Evolutionary conservation across 1,140 invertebrate species (phyloP).

Genomic region (Limonius californicus): DNA sequence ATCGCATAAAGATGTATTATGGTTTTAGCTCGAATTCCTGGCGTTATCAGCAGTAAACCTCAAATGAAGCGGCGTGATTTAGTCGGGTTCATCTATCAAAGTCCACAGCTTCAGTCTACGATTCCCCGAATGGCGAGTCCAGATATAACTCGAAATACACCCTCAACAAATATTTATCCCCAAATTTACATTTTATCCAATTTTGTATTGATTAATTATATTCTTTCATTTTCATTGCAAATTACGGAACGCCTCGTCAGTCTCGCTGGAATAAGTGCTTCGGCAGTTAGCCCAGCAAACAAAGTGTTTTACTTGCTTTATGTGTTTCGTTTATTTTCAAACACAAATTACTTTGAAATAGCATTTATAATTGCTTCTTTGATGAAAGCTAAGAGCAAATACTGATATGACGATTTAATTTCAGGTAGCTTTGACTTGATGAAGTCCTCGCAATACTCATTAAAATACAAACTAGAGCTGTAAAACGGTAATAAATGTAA

Average conservation of each 20-base stretch:
- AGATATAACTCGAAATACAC: too few species aligned
- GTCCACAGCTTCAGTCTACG: too few species aligned
- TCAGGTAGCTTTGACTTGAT: background rate
- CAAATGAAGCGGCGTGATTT: too few species aligned
- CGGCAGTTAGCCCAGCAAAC: background rate
- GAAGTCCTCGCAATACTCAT: background rate
- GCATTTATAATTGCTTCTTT: slow-evolving; percentile 10
- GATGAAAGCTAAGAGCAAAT: slow-evolving; percentile 7
- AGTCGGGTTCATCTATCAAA: too few species aligned
- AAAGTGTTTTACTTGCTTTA: background rate
- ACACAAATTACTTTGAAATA: slow-evolving; percentile 7
- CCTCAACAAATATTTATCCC: too few species aligned
- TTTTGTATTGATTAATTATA: too few species aligned
- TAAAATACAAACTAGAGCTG: background rate
- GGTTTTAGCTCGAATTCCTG: too few species aligned
- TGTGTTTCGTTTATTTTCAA: background rate
- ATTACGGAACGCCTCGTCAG: background rate
- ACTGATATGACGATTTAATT: slow-evolving; percentile 9
- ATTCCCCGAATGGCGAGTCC: too few species aligned
- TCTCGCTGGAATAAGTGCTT: background rate
- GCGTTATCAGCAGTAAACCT: too few species aligned
- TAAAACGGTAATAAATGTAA: background rate
- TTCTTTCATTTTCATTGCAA: background rate
- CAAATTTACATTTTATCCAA: too few species aligned
- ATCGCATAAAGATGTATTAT: too few species aligned